Evolutionary conservation across 2,888 invertebrate species (phyloP), one percentile per base, ranked within the genome.

Genomic region (Drosophila prostipennis): DNA sequence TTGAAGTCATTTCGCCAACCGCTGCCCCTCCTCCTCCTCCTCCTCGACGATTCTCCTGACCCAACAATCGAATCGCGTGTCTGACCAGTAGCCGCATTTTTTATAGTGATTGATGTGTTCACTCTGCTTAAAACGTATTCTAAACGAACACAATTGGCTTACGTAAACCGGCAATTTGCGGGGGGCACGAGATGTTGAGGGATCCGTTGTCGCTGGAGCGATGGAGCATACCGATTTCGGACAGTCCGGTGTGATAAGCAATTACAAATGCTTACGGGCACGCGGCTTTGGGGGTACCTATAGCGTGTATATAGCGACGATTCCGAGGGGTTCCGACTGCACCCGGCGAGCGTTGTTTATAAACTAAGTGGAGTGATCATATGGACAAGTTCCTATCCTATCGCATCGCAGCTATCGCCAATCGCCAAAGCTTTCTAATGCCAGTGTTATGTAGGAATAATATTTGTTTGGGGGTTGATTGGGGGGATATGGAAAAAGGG

Each of bases 341-440:
- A 8, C 19, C 76, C 80, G 80, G 59, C 79, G 52, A 77, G 14
- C 32, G 79, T 80, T 83, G 82, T 83, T 83, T 80, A 76, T 80
- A 78, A 80, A 83, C 80, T 85, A 78, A 86, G 76, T 70, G 63
- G 74, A 16, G 53, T 32, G 79, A 85, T 82, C 83, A 78, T 85
- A 80, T 80, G 72, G 36, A 46, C n/a, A n/a, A 63, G 39, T n/a
- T 19, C 19, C 19, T 2, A 19, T 19, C n/a, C n/a, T n/a, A n/a
- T n/a, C n/a, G n/a, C n/a, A n/a, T n/a, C 42, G 23, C 23, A 23
- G 23, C 80, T 80, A 80, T 74, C 6, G 6, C 13, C 51, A 52
- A 26, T 46, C n/a, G 10, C 36, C 13, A 78, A 77, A 80, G 80
- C 80, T 78, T 45, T 26, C 34, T 40, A 29, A 6, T 14, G 16